A percentile compares a stretch with the other conserved stretches of the same genome.
phyloP scores from a whole-genome alignment of 2,888 invertebrate species.

The Xestia xanthographa region DNA sequence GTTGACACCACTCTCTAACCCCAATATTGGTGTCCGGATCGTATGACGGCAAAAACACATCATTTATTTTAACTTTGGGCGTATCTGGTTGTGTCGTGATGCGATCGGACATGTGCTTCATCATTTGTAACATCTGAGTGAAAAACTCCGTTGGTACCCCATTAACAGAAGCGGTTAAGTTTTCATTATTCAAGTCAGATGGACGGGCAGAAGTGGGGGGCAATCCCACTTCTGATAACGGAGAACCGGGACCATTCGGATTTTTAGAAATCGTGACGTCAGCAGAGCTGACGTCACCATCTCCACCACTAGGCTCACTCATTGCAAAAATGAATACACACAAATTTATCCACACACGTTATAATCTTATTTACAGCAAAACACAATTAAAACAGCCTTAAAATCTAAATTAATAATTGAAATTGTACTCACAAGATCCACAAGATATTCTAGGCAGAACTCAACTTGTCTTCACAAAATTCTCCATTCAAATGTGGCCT shows the following conservation, averaged over 20 bases:
- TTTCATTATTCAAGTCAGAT: not conserved
- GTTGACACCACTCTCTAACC: constrained; percentile 58
- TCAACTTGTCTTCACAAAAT: too few species aligned
- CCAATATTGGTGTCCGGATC: constrained; percentile 65
- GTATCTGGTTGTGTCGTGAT: constrained; percentile 3
- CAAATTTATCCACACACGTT: too few species aligned
- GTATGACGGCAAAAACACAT: constrained; percentile 49
- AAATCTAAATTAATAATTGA: too few species aligned
- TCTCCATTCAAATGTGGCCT: too few species aligned
- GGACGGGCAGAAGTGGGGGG: not conserved
- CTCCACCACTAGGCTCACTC: too few species aligned
- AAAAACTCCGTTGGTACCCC: constrained; percentile 18
- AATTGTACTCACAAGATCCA: too few species aligned
- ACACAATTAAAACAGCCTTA: too few species aligned
- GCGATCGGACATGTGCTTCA: constrained; percentile 53
- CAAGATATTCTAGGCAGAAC: too few species aligned
- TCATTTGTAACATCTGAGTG: constrained; percentile 27
- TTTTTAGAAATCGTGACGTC: constrained; percentile 6
- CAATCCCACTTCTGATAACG: constrained; percentile 16
- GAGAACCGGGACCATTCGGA: not conserved
- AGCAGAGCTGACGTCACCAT: not conserved
- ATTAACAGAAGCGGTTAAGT: not conserved
- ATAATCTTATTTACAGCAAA: too few species aligned
- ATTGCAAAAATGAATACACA: too few species aligned
- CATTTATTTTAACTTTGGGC: not conserved